Base-by-base conservation (phyloP, 1,140 invertebrate species). In the Cherax destructor region DNA sequence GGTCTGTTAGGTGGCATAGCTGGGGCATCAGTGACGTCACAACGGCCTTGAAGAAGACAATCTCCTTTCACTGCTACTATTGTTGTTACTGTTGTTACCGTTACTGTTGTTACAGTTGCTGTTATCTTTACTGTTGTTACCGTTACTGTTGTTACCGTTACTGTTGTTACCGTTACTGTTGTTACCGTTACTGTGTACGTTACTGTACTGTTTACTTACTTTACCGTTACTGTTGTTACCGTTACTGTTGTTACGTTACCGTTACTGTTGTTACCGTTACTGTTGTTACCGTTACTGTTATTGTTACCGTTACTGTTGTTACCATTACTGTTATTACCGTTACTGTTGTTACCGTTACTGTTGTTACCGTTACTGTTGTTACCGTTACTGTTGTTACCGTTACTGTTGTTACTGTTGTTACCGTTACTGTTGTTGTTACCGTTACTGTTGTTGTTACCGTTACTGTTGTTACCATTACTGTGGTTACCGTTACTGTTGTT, bases 111-210 rank as follows among this genome's bases (percentile, higher is more conserved):
- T 41, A 41, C 30, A 41, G 30, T 41, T 41, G 2, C n/a, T n/a
- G n/a, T n/a, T n/a, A n/a, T n/a, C n/a, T n/a, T 52, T 18, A 56
- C 7, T 16, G 56, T 83, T 83, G 56, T 83, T 56, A 83, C 56
- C 56, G 21, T 83, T 56, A 83, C 56, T 83, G 11, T 83, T 83
- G 56, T 56, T 83, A 56, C 56, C 52, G 56, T 83, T 83, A 56
- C 56, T 83, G 56, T 83, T 83, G 7, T 83, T 83, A 83, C 56
- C 52, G 41, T 83, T 83, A n/a, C 56, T 83, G 6, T 83, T 83
- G 41, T 83, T 83, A 59, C 7, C 52, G 41, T 56, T 83, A 59
- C 21, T 83, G 56, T 83, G n/a, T n/a, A n/a, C n/a, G n/a, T n/a
- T n/a, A n/a, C n/a, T n/a, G n/a, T n/a, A n/a, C n/a, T n/a, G n/a